Conservation (phyloP, 1,140 invertebrate genomes). For the Sinella curviseta region DNA sequence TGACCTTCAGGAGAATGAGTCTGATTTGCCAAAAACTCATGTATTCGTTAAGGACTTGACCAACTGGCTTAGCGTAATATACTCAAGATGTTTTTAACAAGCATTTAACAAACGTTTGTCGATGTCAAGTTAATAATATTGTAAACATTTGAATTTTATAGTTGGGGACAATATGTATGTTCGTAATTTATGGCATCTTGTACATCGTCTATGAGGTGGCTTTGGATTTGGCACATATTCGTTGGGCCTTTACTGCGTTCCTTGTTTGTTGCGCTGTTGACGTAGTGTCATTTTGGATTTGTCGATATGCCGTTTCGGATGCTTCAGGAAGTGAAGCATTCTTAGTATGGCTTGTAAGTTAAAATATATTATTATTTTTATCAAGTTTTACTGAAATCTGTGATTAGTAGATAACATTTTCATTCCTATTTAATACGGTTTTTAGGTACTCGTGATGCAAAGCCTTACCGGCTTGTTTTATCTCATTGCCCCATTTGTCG, state of each 20-base stretch:
- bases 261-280: background rate
- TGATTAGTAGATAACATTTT: too few species aligned
- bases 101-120: background rate
- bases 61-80: background rate
- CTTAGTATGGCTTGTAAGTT: background rate
- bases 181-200: background rate
- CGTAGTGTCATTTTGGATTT: background rate
- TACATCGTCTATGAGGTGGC: background rate
- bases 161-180: background rate
- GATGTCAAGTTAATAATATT: background rate
- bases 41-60: background rate
- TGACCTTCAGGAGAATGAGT: too few species aligned
- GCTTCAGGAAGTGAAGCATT: background rate
- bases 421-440: too few species aligned
- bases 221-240: conserved; percentile 6
- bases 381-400: too few species aligned
- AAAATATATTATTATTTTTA: too few species aligned
- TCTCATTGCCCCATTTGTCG: background rate
- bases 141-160: background rate
- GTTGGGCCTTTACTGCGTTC: background rate
- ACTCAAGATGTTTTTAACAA: background rate
- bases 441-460: background rate
- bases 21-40: background rate
- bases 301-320: background rate
- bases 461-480: background rate